These are phyloP conservation scores for Episyrphus balteatus DNA, from an alignment of 1,140 invertebrate genomes.

Conservation along the genomic window DNA sequence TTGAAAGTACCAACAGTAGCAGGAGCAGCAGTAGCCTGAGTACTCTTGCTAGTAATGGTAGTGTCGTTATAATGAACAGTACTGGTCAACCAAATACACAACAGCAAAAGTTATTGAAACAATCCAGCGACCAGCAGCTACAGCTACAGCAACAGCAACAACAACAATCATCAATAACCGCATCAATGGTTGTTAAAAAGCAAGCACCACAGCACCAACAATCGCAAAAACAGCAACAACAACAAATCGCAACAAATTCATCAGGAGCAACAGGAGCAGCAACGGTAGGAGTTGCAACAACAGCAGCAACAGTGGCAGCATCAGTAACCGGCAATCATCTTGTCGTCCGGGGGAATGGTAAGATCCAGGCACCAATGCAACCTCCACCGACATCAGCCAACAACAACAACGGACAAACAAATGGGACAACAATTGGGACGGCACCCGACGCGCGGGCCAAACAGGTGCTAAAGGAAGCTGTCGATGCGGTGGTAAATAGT, in stretches of 20 bases:
- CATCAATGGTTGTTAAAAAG: no score
- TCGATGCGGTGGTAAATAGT: slow-evolving; percentile 66
- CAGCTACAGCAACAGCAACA: neutral
- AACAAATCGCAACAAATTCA: neutral
- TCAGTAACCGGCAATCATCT: neutral
- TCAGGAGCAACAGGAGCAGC: neutral
- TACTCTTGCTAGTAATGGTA: no score
- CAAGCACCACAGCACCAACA: neutral
- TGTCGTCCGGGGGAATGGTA: slow-evolving; percentile 1
- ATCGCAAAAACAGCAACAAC: neutral
- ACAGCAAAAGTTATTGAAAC: no score
- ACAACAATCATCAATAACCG: neutral
- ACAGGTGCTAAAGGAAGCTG: slow-evolving; percentile 61
- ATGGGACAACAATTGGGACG: neutral
- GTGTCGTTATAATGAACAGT: no score
- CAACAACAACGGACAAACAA: neutral
- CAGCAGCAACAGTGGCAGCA: neutral
- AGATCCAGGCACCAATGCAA: neutral
- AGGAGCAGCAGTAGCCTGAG: no score
- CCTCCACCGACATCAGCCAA: neutral
- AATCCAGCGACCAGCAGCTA: neutral
- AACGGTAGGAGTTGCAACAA: neutral
- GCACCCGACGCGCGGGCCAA: slow-evolving; percentile 53
- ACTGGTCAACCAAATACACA: no score
- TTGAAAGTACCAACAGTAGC: no score